A percentile compares a stretch with the other conserved stretches of the same genome.
Conservation (phyloP, 2,113 vertebrate species). For the Nematolebias whitei region DNA sequence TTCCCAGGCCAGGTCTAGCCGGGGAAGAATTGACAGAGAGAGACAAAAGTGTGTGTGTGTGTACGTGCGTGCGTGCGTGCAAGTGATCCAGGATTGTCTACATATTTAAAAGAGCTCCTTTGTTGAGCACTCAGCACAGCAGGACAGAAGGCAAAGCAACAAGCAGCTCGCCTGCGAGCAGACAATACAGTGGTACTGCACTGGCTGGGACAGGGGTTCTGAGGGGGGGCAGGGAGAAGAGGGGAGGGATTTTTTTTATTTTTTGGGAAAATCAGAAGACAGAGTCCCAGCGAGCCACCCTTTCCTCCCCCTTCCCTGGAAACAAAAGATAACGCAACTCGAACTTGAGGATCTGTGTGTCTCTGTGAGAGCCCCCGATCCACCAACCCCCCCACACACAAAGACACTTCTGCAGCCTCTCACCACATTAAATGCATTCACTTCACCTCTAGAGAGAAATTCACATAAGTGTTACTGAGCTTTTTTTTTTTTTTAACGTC, state of each 20-base stretch:
- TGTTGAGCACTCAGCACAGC: slow-evolving; percentile 73
- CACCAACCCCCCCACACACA: too few relatives aligned
- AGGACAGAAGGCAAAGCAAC: slow-evolving; percentile 83
- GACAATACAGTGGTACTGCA: slow-evolving; percentile 81
- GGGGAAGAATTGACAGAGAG: slow-evolving; percentile 50
- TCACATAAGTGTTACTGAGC: slow-evolving; percentile 12
- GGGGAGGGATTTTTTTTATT: slow-evolving; percentile 10
- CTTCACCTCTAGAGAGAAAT: slow-evolving; percentile 3
- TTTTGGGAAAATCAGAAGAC: slow-evolving; percentile 46
- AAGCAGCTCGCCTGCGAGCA: slow-evolving; percentile 72
- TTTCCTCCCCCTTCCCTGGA: slow-evolving; percentile 36
- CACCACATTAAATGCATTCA: slow-evolving; percentile 10
- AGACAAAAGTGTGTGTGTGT: slow-evolving; percentile 30
- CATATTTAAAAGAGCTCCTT: slow-evolving; percentile 78
- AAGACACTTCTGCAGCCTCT: not conserved
- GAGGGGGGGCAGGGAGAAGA: slow-evolving; percentile 1
- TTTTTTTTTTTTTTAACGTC: slow-evolving; percentile 33
- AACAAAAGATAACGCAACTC: slow-evolving; percentile 80
- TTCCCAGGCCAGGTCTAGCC: slow-evolving; percentile 54
- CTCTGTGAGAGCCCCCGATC: slow-evolving; percentile 39
- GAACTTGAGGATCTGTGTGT: slow-evolving; percentile 80
- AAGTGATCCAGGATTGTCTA: slow-evolving; percentile 72
- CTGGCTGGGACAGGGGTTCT: slow-evolving; percentile 49
- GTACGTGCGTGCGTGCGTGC: slow-evolving; percentile 25
- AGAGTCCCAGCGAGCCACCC: slow-evolving; percentile 69